Evolutionary conservation across 2,113 vertebrate genomes (phyloP).

Genomic region (Emydocephalus ijimae): DNA sequence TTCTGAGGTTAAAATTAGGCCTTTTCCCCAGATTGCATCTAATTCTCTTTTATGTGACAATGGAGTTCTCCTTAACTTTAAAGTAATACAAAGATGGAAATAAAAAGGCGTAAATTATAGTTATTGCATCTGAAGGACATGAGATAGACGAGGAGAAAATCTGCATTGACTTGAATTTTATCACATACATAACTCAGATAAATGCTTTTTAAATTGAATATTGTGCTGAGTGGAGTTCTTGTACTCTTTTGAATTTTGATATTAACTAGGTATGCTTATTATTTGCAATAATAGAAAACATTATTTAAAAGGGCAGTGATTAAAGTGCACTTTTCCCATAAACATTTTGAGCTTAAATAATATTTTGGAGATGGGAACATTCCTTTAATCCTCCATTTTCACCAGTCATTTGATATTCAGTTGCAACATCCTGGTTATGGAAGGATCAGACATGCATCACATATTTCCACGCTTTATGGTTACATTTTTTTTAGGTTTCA

Average conservation of each 20-base stretch:
- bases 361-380: not conserved
- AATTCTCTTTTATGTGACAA: conserved; percentile 2
- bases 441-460: not conserved
- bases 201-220: not conserved
- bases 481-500: not conserved
- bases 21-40: not conserved
- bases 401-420: not conserved
- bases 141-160: not conserved
- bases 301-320: not conserved
- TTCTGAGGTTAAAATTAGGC: conserved; percentile 11
- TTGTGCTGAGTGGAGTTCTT: not conserved
- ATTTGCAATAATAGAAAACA: not conserved
- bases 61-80: conserved; percentile 7
- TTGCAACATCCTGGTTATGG: not conserved
- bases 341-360: not conserved
- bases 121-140: conserved; percentile 27
- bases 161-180: conserved; percentile 14
- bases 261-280: not conserved
- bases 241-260: not conserved
- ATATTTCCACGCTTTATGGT: not conserved
- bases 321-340: not conserved
- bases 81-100: conserved; percentile 23
- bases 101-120: conserved; percentile 14
- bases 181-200: conserved; percentile 17
- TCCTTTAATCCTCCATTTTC: not conserved